Base-by-base conservation (phyloP, 1,140 invertebrate species). In the Oscheius sp. region DNA sequence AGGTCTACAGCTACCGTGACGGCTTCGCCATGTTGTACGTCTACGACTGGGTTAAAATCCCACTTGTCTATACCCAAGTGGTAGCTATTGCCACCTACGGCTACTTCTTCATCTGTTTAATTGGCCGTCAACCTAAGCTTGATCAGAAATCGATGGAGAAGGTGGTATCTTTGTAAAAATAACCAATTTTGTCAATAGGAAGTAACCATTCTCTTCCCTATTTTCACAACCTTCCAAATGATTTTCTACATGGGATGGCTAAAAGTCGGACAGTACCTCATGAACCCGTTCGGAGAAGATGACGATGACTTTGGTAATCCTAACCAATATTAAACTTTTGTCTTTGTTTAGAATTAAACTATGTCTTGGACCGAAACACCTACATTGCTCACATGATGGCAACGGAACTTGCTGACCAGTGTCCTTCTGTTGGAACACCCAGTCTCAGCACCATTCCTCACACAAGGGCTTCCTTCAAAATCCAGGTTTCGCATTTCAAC, bases 231-330 rank as follows among this genome's bases (percentile, higher is more conserved):
- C 79, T 92, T 93, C 79, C 91, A 89, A 85, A 89, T 89, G 80
- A 86, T 91, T 82, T 91, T 92, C 85, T 94, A 93, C 81, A 91
- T 93, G 89, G 92, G 92, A n/a, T 94, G 92, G 92, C 85, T 94
- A 28, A 94, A 94, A 87, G 86, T 87, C 69, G 79, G 84, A 69
- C 74, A 82, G 46, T 85, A 68, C 35, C 66, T 82, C 20, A 84
- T 84, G 81, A 84, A 84, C 76, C 82, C 82, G 20, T 84, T 85
- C 59, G 82, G 82, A 65, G 83, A 84, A 52, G 82, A 84, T 45
- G 82, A 84, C 55, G 82, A 55, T 20, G 62, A 65, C 66, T 80
- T 80, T 61, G 79, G 78, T 80, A 45, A 32, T 34, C n/a, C 59
- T 45, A 7, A 1, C 3, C 15, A 26, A 32, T 52, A 23, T 29